Conservation (phyloP, 2,113 vertebrate species). For the Cyphomyrus plagiostoma region DNA sequence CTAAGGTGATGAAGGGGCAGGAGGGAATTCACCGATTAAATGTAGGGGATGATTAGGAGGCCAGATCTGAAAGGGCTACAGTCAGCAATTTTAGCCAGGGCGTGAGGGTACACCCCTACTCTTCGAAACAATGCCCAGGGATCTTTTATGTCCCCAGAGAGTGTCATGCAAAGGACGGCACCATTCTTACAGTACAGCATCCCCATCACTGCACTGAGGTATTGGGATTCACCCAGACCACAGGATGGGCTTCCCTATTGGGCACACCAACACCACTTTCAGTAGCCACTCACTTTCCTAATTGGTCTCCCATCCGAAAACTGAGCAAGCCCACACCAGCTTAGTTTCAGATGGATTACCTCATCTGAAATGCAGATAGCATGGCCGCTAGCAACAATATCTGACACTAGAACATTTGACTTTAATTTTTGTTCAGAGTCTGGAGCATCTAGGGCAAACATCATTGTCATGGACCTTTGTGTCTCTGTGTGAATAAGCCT, state of each 20-base stretch:
- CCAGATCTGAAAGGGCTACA: background rate
- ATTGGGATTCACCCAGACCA: background rate
- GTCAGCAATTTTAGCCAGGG: background rate
- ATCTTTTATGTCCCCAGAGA: background rate
- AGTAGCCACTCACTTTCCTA: background rate
- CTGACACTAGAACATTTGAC: background rate
- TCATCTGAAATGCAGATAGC: background rate
- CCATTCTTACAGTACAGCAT: background rate
- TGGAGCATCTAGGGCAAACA: background rate
- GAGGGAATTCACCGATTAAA: background rate
- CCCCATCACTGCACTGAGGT: background rate
- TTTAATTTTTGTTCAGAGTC: background rate
- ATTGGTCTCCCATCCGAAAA: background rate
- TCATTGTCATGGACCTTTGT: background rate
- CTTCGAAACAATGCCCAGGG: background rate
- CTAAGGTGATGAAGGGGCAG: background rate
- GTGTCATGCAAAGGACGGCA: background rate
- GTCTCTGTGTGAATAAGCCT: background rate
- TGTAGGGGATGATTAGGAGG: background rate
- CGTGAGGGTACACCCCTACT: background rate
- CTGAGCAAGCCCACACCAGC: background rate
- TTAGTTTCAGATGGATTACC: background rate
- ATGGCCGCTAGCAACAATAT: background rate
- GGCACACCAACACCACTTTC: background rate
- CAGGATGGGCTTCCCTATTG: background rate